Base-by-base conservation (phyloP, 2,797 vertebrate genomes). In the Pitangus sulphuratus region DNA sequence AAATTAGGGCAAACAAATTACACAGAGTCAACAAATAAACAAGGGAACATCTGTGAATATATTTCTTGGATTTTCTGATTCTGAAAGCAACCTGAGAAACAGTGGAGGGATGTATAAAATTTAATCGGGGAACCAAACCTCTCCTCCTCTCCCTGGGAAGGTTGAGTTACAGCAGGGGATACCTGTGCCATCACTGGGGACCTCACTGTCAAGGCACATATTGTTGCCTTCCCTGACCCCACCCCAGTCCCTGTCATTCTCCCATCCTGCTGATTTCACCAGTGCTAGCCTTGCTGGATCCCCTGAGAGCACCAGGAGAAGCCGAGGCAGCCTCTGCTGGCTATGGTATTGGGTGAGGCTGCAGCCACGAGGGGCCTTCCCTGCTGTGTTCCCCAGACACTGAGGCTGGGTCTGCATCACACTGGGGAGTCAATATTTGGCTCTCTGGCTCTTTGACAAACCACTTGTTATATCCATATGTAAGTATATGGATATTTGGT, bases 1-100 rank as follows among this genome's bases (percentile, higher is more conserved):
- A 99, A 99, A 99, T 99, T 99, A 99, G 99, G 99, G 99, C 99
- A 99, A 99, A 99, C 99, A 99, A 99, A 99, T 99, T 99, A 99
- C 99, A 98, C 98, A 98, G 98, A 99, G 99, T 99, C 99, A 99
- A 99, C 99, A 99, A 98, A 99, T 99, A 99, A 99, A 99, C 98
- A 98, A 98, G 98, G 98, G 98, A 98, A 98, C 98, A 98, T 98
- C 98, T 98, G 98, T 98, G 98, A 98, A 98, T 98, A 98, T 99
- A 99, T 99, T 99, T 99, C 98, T 98, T 98, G 99, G 98, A 96
- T 97, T 98, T 98, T 97, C 96, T 97, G 98, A 97, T 97, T 98
- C 96, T 93, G 96, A 97, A 97, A 97, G 97, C 97, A 98, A 98
- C 98, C 97, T 98, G 98, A 98, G 97, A 97, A 97, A 97, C 96